Evolutionary conservation across 2,113 vertebrate genomes (phyloP).

Genomic region (Nicator chloris): DNA sequence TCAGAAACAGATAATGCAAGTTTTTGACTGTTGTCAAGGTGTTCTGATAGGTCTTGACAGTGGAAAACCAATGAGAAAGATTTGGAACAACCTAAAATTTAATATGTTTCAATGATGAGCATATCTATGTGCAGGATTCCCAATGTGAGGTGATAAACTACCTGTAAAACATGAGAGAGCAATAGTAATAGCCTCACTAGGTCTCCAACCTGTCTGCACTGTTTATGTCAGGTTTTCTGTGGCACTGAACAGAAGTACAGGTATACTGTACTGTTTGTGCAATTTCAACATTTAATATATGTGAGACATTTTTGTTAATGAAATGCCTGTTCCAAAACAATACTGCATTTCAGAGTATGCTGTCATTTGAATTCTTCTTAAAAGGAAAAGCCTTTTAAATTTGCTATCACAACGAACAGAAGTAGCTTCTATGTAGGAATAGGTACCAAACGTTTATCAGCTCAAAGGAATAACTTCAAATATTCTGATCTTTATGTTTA

Average conservation of each 20-base stretch:
- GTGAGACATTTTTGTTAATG: not conserved
- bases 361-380: not conserved
- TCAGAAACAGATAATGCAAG: not conserved
- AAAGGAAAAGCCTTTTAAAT: not conserved
- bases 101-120: not conserved
- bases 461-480: not conserved
- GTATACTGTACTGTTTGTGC: not conserved
- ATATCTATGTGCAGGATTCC: not conserved
- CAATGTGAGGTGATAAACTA: not conserved
- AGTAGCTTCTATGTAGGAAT: not conserved
- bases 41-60: not conserved
- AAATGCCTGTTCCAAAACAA: not conserved
- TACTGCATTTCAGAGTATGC: not conserved
- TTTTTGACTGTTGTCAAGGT: not conserved
- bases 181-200: not conserved
- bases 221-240: not conserved
- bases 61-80: not conserved
- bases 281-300: not conserved
- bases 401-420: not conserved
- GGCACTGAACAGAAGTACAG: not conserved
- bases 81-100: not conserved
- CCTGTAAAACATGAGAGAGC: not conserved
- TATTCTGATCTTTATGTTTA: not conserved
- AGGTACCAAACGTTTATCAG: not conserved
- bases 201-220: not conserved